These are phyloP conservation scores for Rhombomys opimus DNA, from an alignment of 2,113 vertebrate genomes.

Conservation along the genomic window DNA sequence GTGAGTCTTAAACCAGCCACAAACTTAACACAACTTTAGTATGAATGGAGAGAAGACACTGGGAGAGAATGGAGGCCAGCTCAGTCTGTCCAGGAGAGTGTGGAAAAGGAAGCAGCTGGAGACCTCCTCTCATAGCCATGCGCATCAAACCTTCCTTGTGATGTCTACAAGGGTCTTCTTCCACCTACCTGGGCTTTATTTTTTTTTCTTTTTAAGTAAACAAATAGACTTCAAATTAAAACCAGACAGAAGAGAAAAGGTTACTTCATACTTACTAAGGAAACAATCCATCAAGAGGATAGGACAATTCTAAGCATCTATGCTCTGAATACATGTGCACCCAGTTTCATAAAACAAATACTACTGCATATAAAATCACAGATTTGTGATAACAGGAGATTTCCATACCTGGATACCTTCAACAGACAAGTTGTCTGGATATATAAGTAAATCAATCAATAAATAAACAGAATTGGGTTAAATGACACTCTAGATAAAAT, in stretches of 20 bases:
- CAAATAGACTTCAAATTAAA: neutral
- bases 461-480: neutral
- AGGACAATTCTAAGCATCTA: neutral
- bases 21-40: neutral
- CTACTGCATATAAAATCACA: neutral
- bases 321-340: neutral
- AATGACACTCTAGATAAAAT: neutral
- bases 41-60: neutral
- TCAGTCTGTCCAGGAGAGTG: neutral
- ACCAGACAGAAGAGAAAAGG: neutral
- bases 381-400: neutral
- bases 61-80: rapidly evolving
- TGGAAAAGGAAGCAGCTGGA: neutral
- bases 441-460: neutral
- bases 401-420: neutral
- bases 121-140: neutral
- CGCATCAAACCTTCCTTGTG: neutral
- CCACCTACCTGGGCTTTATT: neutral
- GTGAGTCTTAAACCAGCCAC: neutral
- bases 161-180: neutral
- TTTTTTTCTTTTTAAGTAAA: neutral
- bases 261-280: neutral
- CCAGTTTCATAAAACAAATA: neutral
- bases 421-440: neutral
- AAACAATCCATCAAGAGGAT: neutral